Evolutionary conservation across 2,113 vertebrate genomes (phyloP).

Genomic region (Semnornis frantzii): DNA sequence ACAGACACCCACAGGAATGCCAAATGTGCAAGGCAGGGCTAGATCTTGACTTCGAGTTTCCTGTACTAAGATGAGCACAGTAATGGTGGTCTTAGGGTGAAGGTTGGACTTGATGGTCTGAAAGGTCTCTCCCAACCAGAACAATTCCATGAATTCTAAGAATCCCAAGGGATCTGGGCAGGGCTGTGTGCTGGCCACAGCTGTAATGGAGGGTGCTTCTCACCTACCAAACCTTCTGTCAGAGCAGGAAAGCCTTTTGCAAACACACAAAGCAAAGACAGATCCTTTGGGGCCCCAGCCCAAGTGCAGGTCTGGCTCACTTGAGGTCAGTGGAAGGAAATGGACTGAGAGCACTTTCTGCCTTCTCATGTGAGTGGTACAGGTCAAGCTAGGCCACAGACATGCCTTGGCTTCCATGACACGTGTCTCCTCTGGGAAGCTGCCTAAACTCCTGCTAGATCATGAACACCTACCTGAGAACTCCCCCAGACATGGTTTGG

Average conservation of each 20-base stretch:
- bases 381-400: not conserved
- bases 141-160: too few relatives aligned
- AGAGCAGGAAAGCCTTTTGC: not conserved
- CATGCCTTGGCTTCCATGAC: not conserved
- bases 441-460: not conserved
- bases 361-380: not conserved
- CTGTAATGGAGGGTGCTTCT: not conserved
- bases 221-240: not conserved
- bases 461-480: not conserved
- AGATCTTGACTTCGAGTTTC: not conserved
- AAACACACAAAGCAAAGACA: not conserved
- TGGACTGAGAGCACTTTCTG: not conserved
- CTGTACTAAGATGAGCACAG: not conserved
- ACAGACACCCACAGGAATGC: not conserved
- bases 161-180: not conserved
- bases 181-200: not conserved
- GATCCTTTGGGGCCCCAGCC: not conserved
- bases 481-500: not conserved
- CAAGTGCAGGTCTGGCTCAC: accelerated
- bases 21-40: not conserved
- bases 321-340: not conserved
- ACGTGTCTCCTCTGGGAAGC: not conserved
- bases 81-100: too few relatives aligned
- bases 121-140: too few relatives aligned
- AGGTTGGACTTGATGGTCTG: too few relatives aligned